Base-by-base conservation (phyloP, 2,113 vertebrate species). In the Hystrix brachyura region DNA sequence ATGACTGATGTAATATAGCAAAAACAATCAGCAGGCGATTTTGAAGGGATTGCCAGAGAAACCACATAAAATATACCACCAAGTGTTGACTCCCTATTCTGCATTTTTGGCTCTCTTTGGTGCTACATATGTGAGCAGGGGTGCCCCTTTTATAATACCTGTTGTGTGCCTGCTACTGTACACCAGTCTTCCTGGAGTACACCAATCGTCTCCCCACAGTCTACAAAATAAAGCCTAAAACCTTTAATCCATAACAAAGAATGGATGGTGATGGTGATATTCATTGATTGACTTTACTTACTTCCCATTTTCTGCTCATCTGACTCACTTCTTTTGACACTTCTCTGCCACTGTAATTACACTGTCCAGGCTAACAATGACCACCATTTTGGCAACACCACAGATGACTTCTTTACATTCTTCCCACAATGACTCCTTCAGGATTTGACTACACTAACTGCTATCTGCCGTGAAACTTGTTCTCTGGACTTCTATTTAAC, bases 21-120 rank as follows among this genome's bases (percentile, higher is more conserved):
- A 60, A 32, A 59, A 23, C 27, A n/a, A 55, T 13, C 11, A 62
- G 25, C 0, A 19, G 80, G 8, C 8, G 2, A 8, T 27, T 69
- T 38, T 29, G 15, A 32, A 60, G 23, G 9, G 2, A 17, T 15
- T 34, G 21, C 27, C 59, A 55, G 79, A 74, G 89, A 74, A 7
- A 2, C 11, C 7, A 1, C 5, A 38, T 3, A 9, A 60, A 55
- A 46, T 11, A 4, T 0, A 1, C 7, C 14, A 83, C 9, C 48
- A 3, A 7, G n/a, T 27, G 25, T 15, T 4, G 46, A 17, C 27
- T 21, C 19, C 27, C 59, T 23, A 19, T 17, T 12, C 11, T 7
- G 15, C 9, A 14, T 19, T 64, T 59, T 48, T 32, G 32, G 15
- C n/a, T 32, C 34, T 55, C 25, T 34, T 46, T 15, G 4, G 13